Evolutionary conservation across 2,888 invertebrate genomes (phyloP).

Genomic region (Platycheirus rosarum): DNA sequence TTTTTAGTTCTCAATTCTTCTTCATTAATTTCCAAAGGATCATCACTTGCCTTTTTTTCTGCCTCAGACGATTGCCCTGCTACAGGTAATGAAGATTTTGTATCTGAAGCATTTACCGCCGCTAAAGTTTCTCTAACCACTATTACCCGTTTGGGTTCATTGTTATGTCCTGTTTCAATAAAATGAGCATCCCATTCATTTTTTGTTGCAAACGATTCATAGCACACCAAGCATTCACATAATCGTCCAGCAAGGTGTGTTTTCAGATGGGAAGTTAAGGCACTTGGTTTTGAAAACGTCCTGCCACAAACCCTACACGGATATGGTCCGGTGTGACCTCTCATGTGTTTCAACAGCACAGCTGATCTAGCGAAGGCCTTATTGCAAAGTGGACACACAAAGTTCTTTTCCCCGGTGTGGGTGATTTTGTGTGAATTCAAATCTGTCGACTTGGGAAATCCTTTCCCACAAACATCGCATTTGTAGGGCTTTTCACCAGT

Average conservation of each 20-base stretch:
- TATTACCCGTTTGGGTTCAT: slow-evolving; percentile 42
- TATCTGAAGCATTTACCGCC: not conserved
- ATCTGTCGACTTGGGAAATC: slow-evolving; percentile 74
- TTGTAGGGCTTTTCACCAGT: slow-evolving; percentile 75
- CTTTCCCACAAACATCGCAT: slow-evolving; percentile 74
- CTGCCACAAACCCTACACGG: slow-evolving; percentile 65
- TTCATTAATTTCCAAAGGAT: slow-evolving; percentile 64
- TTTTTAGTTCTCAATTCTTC: slow-evolving; percentile 62
- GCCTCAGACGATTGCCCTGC: not conserved
- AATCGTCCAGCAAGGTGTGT: slow-evolving; percentile 38
- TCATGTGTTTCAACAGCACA: slow-evolving; percentile 73
- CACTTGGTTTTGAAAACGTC: slow-evolving; percentile 68
- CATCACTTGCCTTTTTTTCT: slow-evolving; percentile 27
- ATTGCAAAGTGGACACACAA: slow-evolving; percentile 68
- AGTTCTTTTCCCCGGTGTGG: slow-evolving; percentile 72
- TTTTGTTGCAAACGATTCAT: slow-evolving; percentile 42
- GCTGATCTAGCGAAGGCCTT: slow-evolving; percentile 71
- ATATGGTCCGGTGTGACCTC: slow-evolving; percentile 67
- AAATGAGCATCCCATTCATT: slow-evolving; percentile 50
- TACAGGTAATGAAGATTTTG: not conserved
- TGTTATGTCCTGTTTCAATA: slow-evolving; percentile 43
- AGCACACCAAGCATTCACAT: slow-evolving; percentile 51
- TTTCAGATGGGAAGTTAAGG: slow-evolving; percentile 67
- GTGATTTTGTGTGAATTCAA: slow-evolving; percentile 74
- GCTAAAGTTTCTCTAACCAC: slow-evolving; percentile 29